Percentiles rank a stretch among this genome's conserved stretches.
Evolutionary conservation across 2,888 invertebrate species (phyloP).

Genomic region (Drosophila kuntzei): DNA sequence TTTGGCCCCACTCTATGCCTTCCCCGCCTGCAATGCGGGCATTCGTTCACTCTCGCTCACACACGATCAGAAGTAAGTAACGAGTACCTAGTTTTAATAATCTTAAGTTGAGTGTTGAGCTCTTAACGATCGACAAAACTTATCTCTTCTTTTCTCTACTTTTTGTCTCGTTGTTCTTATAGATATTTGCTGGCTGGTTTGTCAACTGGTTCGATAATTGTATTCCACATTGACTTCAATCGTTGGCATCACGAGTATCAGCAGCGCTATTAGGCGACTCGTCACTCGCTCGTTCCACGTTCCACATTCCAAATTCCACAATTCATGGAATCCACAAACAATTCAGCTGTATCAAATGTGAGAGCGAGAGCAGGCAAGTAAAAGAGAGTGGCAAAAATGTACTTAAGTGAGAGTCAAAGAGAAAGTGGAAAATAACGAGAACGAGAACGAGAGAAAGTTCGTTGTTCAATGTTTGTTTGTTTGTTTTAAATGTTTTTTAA

Average conservation of each 20-base stretch:
- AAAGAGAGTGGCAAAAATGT: conserved; percentile 14
- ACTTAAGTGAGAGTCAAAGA: conserved; percentile 12
- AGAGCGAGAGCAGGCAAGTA: conserved; percentile 47
- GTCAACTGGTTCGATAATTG: conserved; percentile 98
- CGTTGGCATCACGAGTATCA: conserved; percentile 98
- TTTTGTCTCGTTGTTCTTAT: background rate
- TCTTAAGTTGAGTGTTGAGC: background rate
- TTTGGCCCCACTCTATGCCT: conserved; percentile 98
- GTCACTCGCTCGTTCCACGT: conserved; percentile 11
- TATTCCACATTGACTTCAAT: conserved; percentile 99
- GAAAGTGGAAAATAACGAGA: conserved; percentile 10
- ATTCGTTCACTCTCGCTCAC: conserved; percentile 97
- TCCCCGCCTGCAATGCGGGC: conserved; percentile 98
- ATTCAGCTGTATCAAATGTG: conserved; percentile 20
- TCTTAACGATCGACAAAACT: background rate
- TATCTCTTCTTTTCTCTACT: background rate
- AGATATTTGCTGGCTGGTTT: conserved; percentile 98
- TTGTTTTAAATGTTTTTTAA: conserved; percentile 27
- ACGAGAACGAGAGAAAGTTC: conserved; percentile 4
- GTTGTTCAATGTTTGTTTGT: conserved; percentile 39
- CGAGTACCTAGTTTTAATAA: background rate
- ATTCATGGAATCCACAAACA: background rate
- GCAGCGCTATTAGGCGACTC: conserved; percentile 91
- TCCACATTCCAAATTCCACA: conserved; percentile 23
- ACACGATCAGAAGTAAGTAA: conserved; percentile 98